Evolutionary conservation across 2,113 vertebrate species (phyloP).

Genomic region (Leucosticte australis): DNA sequence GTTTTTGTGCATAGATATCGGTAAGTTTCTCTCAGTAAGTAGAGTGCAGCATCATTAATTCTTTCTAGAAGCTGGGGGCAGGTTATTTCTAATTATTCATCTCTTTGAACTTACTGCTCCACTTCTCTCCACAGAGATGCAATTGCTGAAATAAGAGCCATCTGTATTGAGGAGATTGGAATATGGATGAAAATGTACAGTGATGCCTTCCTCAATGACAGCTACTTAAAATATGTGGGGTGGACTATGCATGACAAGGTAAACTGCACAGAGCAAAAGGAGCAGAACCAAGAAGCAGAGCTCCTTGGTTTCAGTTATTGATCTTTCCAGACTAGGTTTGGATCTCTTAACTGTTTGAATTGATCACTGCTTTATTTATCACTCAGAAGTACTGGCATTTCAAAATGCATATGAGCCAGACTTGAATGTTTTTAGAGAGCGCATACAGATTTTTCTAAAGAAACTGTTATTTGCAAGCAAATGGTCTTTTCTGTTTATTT

Average conservation of each 20-base stretch:
- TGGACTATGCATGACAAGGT: conserved; percentile 99
- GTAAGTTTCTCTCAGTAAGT: conserved; percentile 71
- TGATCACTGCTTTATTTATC: neutral
- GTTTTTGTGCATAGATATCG: conserved; percentile 98
- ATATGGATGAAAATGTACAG: conserved; percentile 99
- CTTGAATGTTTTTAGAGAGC: neutral
- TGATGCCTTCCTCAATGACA: conserved; percentile 98
- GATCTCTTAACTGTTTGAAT: neutral
- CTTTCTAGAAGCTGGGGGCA: neutral
- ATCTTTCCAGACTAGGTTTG: neutral
- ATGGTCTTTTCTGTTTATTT: neutral
- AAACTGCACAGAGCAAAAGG: neutral
- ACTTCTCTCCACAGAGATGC: conserved; percentile 81
- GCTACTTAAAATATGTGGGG: conserved; percentile 98
- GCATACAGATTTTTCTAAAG: neutral
- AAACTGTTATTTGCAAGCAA: neutral
- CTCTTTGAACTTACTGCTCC: neutral
- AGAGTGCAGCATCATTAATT: neutral
- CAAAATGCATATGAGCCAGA: neutral
- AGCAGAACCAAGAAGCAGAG: neutral
- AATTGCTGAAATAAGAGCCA: conserved; percentile 97
- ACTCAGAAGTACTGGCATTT: neutral
- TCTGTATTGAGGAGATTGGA: conserved; percentile 98
- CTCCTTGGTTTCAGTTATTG: neutral
- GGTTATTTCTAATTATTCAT: neutral